Base-by-base conservation (phyloP, 64 coral and sea anemone species). In the Exaiptasia diaphana region DNA sequence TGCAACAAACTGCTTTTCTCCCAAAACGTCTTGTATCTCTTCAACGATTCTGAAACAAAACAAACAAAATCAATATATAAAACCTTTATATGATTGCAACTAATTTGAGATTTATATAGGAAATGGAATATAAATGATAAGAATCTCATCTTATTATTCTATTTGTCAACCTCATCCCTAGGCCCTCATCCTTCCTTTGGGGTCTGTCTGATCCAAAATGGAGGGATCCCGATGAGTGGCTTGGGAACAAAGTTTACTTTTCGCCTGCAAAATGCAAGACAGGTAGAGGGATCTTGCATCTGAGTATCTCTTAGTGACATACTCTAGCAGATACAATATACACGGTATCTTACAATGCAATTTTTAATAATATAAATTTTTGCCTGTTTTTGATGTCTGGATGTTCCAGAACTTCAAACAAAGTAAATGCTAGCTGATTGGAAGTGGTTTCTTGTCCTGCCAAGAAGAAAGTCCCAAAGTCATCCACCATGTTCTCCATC, bases 401-500 rank as follows among this genome's bases (percentile, higher is more conserved):
- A 64, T 93, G 76, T 26, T 43, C 50, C 13, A 93, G 77, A 28
- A 93, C 76, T 71, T 91, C 88, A 62, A 77, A 78, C 21, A 91
- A 65, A 44, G 88, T 79, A 59, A 91, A 91, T 23, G 88, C 64
- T 52, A 91, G 48, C 64, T 77, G 50, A 30, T 84, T 91, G 36
- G 88, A 91, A 28, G 88, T 91, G 0, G 88, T 91, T 42, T 91
- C 88, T 28, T 91, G 88, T 5, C 88, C 90, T 69, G 90, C 85
- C 10, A 93, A 3, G 37, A 88, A 93, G 53, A 93, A 93, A 5
- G 90, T 88, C 20, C 71, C 33, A 62, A 93, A 93, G 20, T 93
- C 77, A 57, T 93, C 90, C 5, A 88, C 23, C 38, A 93, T 64
- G 17, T 93, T 68, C 5, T 87, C 78, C 42, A 83, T 59, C 35